These are phyloP conservation scores for Solenopsis fugax DNA, from an alignment of 1,140 invertebrate species.

Conservation along the genomic window DNA sequence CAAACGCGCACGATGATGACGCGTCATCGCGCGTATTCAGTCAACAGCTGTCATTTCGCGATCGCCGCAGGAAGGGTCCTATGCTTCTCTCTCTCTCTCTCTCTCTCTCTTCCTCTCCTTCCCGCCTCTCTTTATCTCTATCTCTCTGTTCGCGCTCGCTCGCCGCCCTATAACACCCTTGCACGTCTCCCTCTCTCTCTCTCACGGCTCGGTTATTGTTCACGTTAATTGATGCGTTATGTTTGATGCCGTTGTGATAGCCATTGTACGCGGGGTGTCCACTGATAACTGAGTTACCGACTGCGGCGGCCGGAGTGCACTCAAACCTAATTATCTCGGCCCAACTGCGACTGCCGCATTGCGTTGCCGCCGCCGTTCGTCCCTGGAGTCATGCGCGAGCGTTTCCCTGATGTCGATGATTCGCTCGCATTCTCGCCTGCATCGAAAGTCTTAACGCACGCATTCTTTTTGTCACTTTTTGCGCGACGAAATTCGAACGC, in stretches of 20 bases:
- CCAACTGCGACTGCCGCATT: conserved; percentile 86
- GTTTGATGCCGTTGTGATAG: conserved; percentile 87
- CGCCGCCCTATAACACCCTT: conserved; percentile 49
- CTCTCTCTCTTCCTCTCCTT: not conserved
- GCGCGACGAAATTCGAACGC: not conserved
- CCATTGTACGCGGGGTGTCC: conserved; percentile 86
- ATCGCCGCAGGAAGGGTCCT: conserved; percentile 65
- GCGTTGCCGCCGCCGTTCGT: conserved; percentile 77
- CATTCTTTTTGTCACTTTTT: too few relatives aligned
- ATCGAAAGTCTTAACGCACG: conserved; percentile 5
- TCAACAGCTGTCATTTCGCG: conserved; percentile 57
- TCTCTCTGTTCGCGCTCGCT: conserved; percentile 40
- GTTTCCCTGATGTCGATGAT: conserved; percentile 38
- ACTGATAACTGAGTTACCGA: conserved; percentile 87
- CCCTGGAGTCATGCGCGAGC: conserved; percentile 64
- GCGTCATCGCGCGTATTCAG: conserved; percentile 49
- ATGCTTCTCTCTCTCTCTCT: conserved; percentile 5
- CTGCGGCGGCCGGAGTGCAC: conserved; percentile 86
- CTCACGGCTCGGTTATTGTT: conserved; percentile 84
- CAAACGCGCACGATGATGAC: conserved; percentile 41
- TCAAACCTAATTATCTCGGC: conserved; percentile 87
- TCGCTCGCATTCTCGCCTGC: conserved; percentile 5
- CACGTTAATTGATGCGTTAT: conserved; percentile 88
- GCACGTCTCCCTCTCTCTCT: conserved; percentile 53
- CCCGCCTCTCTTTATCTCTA: conserved; percentile 2